Base-by-base conservation (phyloP, 1,140 invertebrate genomes). In the Euschistus heros region DNA sequence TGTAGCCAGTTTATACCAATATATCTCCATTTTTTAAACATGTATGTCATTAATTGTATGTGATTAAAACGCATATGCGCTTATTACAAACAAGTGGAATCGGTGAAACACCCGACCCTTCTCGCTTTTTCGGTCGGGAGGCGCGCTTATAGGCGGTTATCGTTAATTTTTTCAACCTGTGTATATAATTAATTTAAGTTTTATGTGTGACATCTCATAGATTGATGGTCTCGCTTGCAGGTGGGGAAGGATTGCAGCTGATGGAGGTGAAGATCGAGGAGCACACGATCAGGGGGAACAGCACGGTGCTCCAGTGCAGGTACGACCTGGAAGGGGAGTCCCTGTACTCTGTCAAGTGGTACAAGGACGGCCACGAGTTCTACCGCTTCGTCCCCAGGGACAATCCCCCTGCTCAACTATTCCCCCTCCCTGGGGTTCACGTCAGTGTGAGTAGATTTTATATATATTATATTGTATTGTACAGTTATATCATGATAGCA, bases 281-380 rank as follows among this genome's bases (percentile, higher is more conserved):
- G 70, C 84, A 86, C 73, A 82, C 84, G 65, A 79, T 86, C 59
- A 75, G 84, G 78, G 68, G 80, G 89, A 70, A 73, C 67, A 65
- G 63, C 4, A 70, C 70, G 17, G 47, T 67, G 17, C 64, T 73
- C 15, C 86, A 86, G 71, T 92, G 89, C 74, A 80, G 85, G 70
- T 92, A 87, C 77, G 85, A 88, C 69, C 75, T 92, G 69, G 87
- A 88, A 66, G 85, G 82, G 8, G 88, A 91, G 72, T 79, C 82
- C 44, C 77, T 92, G 8, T 91, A 91, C 75, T 89, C 88, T 1
- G 87, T 91, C 69, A 91, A 91, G 75, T 92, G 89, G 89, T 91
- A 91, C 76, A 91, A 90, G 73, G 88, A 91, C 73, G 87, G 87
- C 27, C 83, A 88, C 72, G 89, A 92, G 75, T 91, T 92, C 78